Conservation (phyloP, 2,888 invertebrate species). For the Tetragonula carbonaria region DNA sequence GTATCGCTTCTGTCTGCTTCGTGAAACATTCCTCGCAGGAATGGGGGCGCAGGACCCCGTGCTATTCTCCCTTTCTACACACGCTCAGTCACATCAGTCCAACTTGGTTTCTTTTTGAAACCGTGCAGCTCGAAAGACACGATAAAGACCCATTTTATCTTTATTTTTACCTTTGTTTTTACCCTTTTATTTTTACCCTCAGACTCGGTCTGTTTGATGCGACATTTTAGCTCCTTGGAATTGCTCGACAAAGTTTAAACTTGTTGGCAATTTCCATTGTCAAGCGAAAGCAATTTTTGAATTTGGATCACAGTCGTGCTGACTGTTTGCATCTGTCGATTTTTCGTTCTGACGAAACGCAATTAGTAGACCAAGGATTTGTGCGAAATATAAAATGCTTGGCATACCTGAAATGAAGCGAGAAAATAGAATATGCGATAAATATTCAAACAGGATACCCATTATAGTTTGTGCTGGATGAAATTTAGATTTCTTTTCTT, state of each 20-base stretch:
- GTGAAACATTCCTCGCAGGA: conserved; percentile 25
- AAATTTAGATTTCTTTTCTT: too few relatives aligned
- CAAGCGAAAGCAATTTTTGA: background rate
- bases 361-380: background rate
- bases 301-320: fast-evolving
- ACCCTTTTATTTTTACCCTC: background rate
- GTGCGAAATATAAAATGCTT: background rate
- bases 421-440: background rate
- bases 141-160: background rate
- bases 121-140: background rate
- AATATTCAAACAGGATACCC: too few relatives aligned
- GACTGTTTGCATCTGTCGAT: background rate
- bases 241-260: background rate
- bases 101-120: background rate
- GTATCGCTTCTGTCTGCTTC: conserved; percentile 9
- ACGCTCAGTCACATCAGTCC: background rate
- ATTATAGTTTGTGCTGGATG: too few relatives aligned
- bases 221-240: background rate
- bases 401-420: background rate
- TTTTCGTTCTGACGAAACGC: background rate
- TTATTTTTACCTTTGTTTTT: background rate
- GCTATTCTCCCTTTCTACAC: background rate
- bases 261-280: background rate
- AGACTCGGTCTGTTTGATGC: background rate
- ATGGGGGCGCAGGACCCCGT: background rate